Base-by-base conservation (phyloP, 2,888 invertebrate genomes). In the Crepidodera aurea region DNA sequence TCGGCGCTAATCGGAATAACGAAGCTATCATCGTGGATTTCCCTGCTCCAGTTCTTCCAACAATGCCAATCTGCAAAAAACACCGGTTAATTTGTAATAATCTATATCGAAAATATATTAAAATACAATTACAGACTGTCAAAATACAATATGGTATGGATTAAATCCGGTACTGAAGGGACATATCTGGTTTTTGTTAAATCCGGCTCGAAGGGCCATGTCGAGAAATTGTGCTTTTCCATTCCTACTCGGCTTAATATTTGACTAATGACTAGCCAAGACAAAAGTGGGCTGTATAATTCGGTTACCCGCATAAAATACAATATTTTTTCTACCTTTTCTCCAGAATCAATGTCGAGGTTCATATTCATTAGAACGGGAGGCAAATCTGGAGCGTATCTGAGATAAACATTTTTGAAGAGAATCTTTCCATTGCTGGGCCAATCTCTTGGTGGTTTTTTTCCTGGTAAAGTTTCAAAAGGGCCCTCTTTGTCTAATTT, bases 21-120 rank as follows among this genome's bases (percentile, higher is more conserved):
- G 94, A 91, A 2, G 92, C 87, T 68, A 93, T 90, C 19, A 93
- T 81, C 0, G 92, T 91, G 0, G 91, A 91, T 78, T 93, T 93
- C 8, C 94, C 94, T 8, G 94, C 94, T 1, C 94, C 94, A 0
- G 94, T 94, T 51, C 94, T 86, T 0, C 94, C 94, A 0, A 93
- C 93, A 64, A 94, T 90, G 44, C 93, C 93, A 51, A 93, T 84
- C 90, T 93, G 57, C 3, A 50, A 76, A 74, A 40, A 22, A n/a
- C n/a, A n/a, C n/a, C n/a, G n/a, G n/a, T n/a, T n/a, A n/a, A n/a
- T n/a, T n/a, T n/a, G n/a, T n/a, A n/a, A n/a, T n/a, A n/a, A n/a
- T n/a, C n/a, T 42, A 18, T 6, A 32, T 2, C 4, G 10, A 10
- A 3, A 6, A 10, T 32, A 6, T 58, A 56, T 15, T 10, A 44